Conservation (phyloP, 2,113 vertebrate genomes). For the Mus pahari region DNA sequence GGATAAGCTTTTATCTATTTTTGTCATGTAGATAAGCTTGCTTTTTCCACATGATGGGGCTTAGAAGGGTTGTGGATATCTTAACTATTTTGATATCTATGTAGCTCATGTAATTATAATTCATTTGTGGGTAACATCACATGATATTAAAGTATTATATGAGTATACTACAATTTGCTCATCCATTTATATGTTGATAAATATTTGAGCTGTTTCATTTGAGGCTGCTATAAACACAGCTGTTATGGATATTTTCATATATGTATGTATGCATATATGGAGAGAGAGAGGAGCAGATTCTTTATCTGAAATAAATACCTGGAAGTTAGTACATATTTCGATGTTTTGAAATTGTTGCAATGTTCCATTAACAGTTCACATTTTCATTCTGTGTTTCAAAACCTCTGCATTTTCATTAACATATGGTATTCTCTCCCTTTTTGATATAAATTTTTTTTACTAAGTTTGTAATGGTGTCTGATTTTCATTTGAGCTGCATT, state of each 20-base stretch:
- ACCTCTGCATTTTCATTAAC: not conserved
- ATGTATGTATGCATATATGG: not conserved
- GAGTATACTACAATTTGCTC: not conserved
- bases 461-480: not conserved
- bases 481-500: not conserved
- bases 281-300: too few relatives aligned
- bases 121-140: not conserved
- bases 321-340: not conserved
- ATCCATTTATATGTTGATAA: not conserved
- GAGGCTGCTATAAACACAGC: not conserved
- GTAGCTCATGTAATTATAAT: not conserved
- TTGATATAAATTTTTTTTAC: not conserved
- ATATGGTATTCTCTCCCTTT: not conserved
- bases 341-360: not conserved
- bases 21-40: too few relatives aligned
- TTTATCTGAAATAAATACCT: not conserved
- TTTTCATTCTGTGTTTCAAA: not conserved
- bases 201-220: not conserved
- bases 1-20: not conserved
- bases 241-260: not conserved
- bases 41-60: not conserved
- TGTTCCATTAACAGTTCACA: not conserved
- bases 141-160: not conserved
- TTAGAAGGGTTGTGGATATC: not conserved
- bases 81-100: not conserved